phyloP scores from a whole-genome alignment of 2,888 invertebrate genomes.

The Aethes cnicana region DNA sequence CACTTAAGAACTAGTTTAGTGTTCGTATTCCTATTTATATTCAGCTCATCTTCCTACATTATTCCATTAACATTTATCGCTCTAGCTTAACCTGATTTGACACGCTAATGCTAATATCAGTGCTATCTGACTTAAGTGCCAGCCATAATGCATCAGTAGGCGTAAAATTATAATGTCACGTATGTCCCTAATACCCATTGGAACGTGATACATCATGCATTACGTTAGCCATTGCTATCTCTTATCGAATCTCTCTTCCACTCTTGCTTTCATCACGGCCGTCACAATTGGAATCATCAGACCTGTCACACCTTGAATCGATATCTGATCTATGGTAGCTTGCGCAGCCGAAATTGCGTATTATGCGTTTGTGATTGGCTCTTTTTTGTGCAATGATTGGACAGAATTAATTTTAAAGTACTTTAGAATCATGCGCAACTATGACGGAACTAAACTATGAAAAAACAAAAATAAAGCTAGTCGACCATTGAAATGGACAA shows the following conservation, averaged over 20 bases:
- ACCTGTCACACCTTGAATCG: conserved; percentile 57
- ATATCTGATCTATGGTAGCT: conserved; percentile 56
- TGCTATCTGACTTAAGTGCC: conserved; percentile 28
- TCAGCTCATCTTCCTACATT: conserved; percentile 6
- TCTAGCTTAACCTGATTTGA: conserved; percentile 25
- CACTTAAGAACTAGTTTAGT: no score
- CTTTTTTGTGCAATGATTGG: conserved; percentile 44
- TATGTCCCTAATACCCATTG: conserved; percentile 53
- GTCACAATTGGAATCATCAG: conserved; percentile 57
- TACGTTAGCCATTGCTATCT: conserved; percentile 59
- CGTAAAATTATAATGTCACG: conserved; percentile 59
- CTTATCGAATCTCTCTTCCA: conserved; percentile 53
- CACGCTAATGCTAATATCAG: conserved; percentile 29
- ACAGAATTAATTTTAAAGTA: conserved; percentile 10
- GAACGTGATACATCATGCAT: conserved; percentile 49
- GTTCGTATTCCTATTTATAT: no score
- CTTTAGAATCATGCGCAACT: conserved; percentile 6
- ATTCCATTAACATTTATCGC: conserved; percentile 25
- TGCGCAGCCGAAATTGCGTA: conserved; percentile 48
- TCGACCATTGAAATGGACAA: neutral
- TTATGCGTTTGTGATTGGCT: conserved; percentile 42
- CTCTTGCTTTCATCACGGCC: conserved; percentile 63
- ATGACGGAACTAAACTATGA: neutral
- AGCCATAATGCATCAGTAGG: conserved; percentile 30
- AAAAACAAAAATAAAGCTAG: neutral